A percentile compares a stretch with the other conserved stretches of the same genome.
Conservation (phyloP, 2,113 vertebrate species). For the Toxotes chatareus region DNA sequence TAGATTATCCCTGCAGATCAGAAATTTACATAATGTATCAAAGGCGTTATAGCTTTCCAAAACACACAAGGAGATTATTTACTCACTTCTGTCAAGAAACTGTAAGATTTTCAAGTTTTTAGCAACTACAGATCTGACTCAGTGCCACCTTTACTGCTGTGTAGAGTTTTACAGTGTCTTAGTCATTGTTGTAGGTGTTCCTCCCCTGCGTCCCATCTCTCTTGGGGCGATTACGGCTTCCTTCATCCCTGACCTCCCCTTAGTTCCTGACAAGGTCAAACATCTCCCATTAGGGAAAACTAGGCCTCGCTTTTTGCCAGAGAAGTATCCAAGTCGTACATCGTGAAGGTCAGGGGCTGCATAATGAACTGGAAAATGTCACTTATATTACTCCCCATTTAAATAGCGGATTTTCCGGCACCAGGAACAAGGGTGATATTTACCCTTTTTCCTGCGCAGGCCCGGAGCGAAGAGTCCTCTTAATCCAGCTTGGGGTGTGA, state of each 20-base stretch:
- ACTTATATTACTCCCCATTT: constrained; percentile 84
- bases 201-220: constrained; percentile 45
- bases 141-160: neutral
- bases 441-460: constrained; percentile 72
- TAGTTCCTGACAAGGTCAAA: constrained; percentile 82
- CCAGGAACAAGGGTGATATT: constrained; percentile 81
- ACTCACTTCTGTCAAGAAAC: neutral
- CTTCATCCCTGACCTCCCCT: constrained; percentile 77
- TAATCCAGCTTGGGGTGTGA: constrained; percentile 78
- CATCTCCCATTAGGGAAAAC: constrained; percentile 81
- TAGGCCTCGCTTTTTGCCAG: constrained; percentile 67
- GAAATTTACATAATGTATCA: constrained; percentile 54
- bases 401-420: constrained; percentile 80
- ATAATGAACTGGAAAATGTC: constrained; percentile 88
- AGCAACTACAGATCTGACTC: neutral
- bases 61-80: constrained; percentile 16
- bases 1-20: constrained; percentile 65
- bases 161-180: neutral
- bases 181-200: constrained; percentile 46
- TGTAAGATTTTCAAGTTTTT: constrained; percentile 21
- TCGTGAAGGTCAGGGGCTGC: constrained; percentile 83
- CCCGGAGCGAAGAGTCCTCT: constrained; percentile 75
- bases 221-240: constrained; percentile 59
- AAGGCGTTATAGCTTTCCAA: constrained; percentile 16
- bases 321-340: constrained; percentile 78